Base-by-base conservation (phyloP, 2,888 invertebrate species). In the Ectemnius continuus region DNA sequence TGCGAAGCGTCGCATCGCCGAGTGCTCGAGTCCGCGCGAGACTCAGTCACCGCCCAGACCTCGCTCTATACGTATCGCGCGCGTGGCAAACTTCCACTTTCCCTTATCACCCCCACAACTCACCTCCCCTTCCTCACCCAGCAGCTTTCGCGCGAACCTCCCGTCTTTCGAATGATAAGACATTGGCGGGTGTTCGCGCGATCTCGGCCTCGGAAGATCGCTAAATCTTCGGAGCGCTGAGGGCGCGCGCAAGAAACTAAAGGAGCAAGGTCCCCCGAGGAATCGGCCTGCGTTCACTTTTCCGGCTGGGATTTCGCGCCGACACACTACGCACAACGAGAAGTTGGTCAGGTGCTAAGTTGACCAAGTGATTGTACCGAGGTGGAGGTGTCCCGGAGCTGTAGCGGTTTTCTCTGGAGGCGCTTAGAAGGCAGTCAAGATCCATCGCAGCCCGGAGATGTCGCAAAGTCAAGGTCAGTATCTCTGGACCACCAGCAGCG, bases 371-470 rank as follows among this genome's bases (percentile, higher is more conserved):
- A 81, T 80, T 72, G 70, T 70, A 74, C 46, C 75, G 80, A 92
- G 83, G 92, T 92, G 74, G 92, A 91, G 1, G 91, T 92, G 84
- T 91, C 92, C n/a, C 91, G 91, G 1, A 91, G 92, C 0, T 92
- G 92, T 86, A 91, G 83, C 86, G 79, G 83, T 84, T 92, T 93
- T 91, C 91, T 91, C 94, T 94, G 96, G 96, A 96, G 95, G 95
- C 95, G 91, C 93, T 96, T 93, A 94, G 95, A 92, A 95, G 94
- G 90, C 96, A 95, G 92, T 95, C 96, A 92, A 94, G 96, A 93
- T 95, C 95, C 92, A 95, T 96, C 92, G 96, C 96, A 93, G 95
- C 95, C 91, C 95, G 93, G 91, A 94, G 94, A 93, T 94, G 94
- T 91, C 94, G 95, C 92, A 95, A 95, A 94, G 95, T 95, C 92